phyloP scores from a whole-genome alignment of 2,797 vertebrate species.

The Sorex maritimensis region DNA sequence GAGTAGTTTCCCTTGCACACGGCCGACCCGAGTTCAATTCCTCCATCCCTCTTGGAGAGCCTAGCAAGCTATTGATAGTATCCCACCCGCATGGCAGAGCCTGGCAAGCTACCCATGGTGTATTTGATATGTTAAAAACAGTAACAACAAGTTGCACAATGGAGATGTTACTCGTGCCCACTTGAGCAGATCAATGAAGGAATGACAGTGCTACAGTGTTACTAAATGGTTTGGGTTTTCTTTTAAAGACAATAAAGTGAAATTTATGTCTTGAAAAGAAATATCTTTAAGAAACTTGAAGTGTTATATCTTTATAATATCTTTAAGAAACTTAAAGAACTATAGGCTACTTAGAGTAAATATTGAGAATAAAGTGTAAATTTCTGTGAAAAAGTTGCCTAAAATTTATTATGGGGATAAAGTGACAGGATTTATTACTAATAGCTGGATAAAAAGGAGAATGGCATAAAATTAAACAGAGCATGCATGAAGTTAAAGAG shows the following conservation, averaged over 20 bases:
- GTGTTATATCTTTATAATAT: not conserved
- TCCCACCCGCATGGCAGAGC: too few relatives aligned
- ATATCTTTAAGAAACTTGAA: not conserved
- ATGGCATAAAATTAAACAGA: not conserved
- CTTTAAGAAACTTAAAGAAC: not conserved
- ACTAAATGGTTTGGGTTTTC: too few relatives aligned
- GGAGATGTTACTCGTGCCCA: too few relatives aligned
- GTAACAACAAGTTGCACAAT: too few relatives aligned
- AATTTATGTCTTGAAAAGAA: not conserved
- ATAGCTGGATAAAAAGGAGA: not conserved
- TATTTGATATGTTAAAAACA: too few relatives aligned
- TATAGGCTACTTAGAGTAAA: not conserved
- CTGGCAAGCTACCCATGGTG: too few relatives aligned
- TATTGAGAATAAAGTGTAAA: not conserved
- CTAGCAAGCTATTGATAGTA: too few relatives aligned
- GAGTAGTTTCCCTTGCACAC: too few relatives aligned
- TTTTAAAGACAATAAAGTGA: constrained; percentile 10
- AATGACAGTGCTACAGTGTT: not conserved
- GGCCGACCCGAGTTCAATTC: too few relatives aligned
- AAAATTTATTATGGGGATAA: not conserved
- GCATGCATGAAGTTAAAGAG: not conserved
- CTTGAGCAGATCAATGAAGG: too few relatives aligned
- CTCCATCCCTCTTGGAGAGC: too few relatives aligned
- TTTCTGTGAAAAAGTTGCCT: constrained; percentile 31
- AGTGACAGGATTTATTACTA: not conserved